Evolutionary conservation across 2,888 invertebrate genomes (phyloP).

Genomic region (Troides oblongomaculatus): DNA sequence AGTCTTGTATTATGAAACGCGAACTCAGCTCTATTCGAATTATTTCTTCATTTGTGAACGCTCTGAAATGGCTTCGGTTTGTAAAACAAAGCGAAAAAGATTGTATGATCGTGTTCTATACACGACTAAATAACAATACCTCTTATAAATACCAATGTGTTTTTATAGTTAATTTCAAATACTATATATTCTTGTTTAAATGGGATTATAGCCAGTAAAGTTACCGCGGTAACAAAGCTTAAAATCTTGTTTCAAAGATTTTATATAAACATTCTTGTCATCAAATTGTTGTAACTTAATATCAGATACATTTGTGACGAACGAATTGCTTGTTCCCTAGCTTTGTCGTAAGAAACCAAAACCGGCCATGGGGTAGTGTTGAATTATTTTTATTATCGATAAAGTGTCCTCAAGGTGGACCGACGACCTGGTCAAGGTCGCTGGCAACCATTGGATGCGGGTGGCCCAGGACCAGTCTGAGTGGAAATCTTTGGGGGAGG

Average conservation of each 20-base stretch:
- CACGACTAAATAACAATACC: not conserved
- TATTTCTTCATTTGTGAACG: slow-evolving; percentile 5
- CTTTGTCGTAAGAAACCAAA: not conserved
- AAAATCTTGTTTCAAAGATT: not conserved
- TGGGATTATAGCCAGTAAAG: not conserved
- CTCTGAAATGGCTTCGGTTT: slow-evolving; percentile 1
- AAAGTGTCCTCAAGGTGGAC: no score
- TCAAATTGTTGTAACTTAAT: not conserved
- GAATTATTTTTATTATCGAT: no score
- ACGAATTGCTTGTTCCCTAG: not conserved
- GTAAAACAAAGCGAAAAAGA: not conserved
- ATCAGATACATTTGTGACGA: not conserved
- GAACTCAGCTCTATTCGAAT: slow-evolving; percentile 8
- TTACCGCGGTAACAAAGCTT: not conserved
- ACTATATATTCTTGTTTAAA: no score
- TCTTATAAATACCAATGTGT: not conserved
- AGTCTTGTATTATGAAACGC: slow-evolving; percentile 26
- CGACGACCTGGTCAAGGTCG: no score
- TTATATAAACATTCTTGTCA: not conserved
- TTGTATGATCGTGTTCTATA: not conserved
- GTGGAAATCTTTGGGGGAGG: no score
- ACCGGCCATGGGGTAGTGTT: no score
- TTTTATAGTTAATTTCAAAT: not conserved
- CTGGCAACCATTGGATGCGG: no score
- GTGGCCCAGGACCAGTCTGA: no score